A percentile compares a stretch with the other conserved stretches of the same genome.
phyloP scores from a whole-genome alignment of 2,113 vertebrate genomes.

The Cairina moschata region DNA sequence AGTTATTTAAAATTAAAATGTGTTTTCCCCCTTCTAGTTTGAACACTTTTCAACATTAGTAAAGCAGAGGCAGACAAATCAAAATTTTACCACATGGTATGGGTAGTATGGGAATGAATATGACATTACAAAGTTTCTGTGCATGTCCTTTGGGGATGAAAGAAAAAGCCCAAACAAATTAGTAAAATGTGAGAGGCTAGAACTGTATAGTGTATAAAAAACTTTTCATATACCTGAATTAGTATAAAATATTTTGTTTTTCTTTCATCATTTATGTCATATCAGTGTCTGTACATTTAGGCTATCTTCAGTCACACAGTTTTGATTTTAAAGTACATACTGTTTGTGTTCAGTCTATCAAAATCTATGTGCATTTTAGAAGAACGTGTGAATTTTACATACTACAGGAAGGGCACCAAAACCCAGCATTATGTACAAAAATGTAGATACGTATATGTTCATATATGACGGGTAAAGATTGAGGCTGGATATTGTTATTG shows the following conservation, averaged over 20 bases:
- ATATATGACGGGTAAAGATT: not conserved
- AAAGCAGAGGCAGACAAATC: not conserved
- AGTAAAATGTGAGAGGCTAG: not conserved
- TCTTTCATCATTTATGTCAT: not conserved
- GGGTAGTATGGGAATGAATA: not conserved
- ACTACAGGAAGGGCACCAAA: not conserved
- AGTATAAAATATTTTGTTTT: not conserved
- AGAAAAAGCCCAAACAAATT: not conserved
- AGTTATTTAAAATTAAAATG: not conserved
- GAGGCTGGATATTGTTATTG: not conserved
- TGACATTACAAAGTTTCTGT: not conserved
- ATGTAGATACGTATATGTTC: not conserved
- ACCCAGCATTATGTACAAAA: not conserved
- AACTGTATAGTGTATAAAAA: not conserved
- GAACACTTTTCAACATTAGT: not conserved
- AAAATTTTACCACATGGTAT: not conserved
- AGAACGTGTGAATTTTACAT: not conserved
- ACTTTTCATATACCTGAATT: not conserved
- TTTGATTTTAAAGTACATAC: not conserved
- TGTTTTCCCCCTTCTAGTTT: not conserved
- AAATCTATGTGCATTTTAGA: not conserved
- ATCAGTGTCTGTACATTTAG: not conserved
- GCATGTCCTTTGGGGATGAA: not conserved
- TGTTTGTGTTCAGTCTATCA: not conserved
- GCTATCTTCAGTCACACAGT: not conserved